Evolutionary conservation across 2,888 invertebrate species (phyloP).

Genomic region (Pheosia tremula): DNA sequence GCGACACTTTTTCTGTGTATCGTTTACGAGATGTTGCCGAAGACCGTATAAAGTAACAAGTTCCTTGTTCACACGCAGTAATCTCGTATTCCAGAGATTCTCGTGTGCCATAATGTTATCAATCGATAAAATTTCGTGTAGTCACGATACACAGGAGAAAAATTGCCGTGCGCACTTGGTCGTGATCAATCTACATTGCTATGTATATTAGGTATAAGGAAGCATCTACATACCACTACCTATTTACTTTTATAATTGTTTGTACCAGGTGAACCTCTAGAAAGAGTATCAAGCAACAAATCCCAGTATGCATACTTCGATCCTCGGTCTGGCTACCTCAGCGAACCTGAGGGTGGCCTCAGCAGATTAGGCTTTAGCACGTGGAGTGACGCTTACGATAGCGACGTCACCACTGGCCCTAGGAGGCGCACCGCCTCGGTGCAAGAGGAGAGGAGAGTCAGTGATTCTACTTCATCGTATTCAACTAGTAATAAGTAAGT

Average conservation of each 20-base stretch:
- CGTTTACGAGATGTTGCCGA: too few relatives aligned
- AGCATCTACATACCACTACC: background rate
- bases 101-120: too few relatives aligned
- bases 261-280: constrained; percentile 64
- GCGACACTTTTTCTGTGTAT: background rate
- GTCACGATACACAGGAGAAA: too few relatives aligned
- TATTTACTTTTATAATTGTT: background rate
- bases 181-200: too few relatives aligned
- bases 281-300: constrained; percentile 66
- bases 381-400: constrained; percentile 78
- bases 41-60: too few relatives aligned
- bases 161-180: too few relatives aligned
- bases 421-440: constrained; percentile 74
- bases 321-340: constrained; percentile 79
- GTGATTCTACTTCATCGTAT: constrained; percentile 61
- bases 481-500: constrained; percentile 75
- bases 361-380: constrained; percentile 62
- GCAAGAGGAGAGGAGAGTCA: constrained; percentile 71
- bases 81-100: background rate
- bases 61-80: background rate
- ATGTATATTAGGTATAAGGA: too few relatives aligned
- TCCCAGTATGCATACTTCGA: constrained; percentile 82
- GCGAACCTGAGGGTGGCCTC: constrained; percentile 78
- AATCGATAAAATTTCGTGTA: too few relatives aligned
- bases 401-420: constrained; percentile 70